phyloP scores from a whole-genome alignment of 2,888 invertebrate species.

The Cotesia congregata region DNA sequence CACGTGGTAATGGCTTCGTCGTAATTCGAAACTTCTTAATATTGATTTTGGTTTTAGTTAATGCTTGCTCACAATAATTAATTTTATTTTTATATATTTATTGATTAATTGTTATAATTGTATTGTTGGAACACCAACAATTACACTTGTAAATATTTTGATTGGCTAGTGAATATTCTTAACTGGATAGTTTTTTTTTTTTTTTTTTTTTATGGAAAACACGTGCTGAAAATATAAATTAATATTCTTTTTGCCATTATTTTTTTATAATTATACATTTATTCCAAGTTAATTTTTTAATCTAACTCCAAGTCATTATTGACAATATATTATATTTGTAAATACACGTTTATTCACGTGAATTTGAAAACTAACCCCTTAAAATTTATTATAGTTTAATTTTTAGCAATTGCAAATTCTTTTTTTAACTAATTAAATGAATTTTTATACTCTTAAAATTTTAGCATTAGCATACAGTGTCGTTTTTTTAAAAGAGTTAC shows the following conservation, averaged over 20 bases:
- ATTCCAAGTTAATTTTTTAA: not conserved
- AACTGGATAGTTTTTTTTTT: too few species aligned
- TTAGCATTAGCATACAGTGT: too few species aligned
- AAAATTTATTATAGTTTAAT: too few species aligned
- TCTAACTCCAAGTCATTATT: too few species aligned
- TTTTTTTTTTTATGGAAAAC: not conserved
- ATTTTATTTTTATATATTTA: not conserved
- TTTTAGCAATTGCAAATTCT: too few species aligned
- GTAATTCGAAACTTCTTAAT: not conserved
- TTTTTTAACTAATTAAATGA: too few species aligned
- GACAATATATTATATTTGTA: too few species aligned
- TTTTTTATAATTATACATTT: not conserved
- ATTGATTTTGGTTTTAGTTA: not conserved
- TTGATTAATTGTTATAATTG: not conserved
- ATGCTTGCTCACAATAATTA: not conserved
- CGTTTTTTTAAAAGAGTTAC: too few species aligned
- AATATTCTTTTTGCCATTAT: not conserved
- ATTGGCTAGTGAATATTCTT: not conserved
- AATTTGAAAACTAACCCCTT: too few species aligned
- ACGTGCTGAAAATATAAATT: not conserved
- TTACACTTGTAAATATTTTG: not conserved
- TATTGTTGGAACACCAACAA: not conserved
- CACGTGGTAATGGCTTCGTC: slow-evolving; percentile 6
- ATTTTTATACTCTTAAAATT: too few species aligned
- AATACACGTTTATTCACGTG: too few species aligned